Base-by-base conservation (phyloP, 2,113 vertebrate species). In the Xiphophorus maculatus region DNA sequence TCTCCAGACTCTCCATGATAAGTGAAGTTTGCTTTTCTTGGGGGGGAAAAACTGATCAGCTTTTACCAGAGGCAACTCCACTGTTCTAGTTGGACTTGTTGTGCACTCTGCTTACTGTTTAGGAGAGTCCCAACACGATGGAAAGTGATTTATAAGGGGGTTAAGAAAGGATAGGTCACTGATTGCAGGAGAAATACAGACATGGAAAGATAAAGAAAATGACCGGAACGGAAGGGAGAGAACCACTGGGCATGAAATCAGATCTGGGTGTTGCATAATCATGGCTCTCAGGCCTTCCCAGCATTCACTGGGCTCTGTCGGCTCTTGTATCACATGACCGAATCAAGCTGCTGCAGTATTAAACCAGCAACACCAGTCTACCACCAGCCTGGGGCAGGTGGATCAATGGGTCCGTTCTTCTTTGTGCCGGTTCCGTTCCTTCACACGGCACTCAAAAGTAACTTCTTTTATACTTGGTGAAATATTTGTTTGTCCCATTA, bases 201-300 rank as follows among this genome's bases (percentile, higher is more conserved):
- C 25, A 0, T 25, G 9, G 30, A 1, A 35, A 63, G 22, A 27
- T 66, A 11, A 19, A 71, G 51, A 67, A 44, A 37, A 37, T 37
- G 35, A 40, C 30, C 11, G 58, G 12, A 37, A 74, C 7, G 5
- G 74, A 29, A 62, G 42, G 30, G 58, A 76, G 70, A 11, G 27
- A 70, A 73, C 73, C 74, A 84, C 13, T 84, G 61, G 81, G 81
- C 76, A 70, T 89, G 84, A 89, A 89, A 92, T 89, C 78, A 78
- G 77, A 91, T 89, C 80, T 83, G 30, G 54, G 44, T 63, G 74
- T 92, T 92, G 86, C 81, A 54, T 92, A 89, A 90, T 74, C 69
- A 0, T 72, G 66, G 74, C 84, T 89, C n/a, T 67, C 80, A 82
- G 87, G 77, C 81, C 77, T 86, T 88, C 88, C 81, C 87, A 63